Evolutionary conservation across 2,888 invertebrate species (phyloP).

Genomic region (Drosophila quinaria): DNA sequence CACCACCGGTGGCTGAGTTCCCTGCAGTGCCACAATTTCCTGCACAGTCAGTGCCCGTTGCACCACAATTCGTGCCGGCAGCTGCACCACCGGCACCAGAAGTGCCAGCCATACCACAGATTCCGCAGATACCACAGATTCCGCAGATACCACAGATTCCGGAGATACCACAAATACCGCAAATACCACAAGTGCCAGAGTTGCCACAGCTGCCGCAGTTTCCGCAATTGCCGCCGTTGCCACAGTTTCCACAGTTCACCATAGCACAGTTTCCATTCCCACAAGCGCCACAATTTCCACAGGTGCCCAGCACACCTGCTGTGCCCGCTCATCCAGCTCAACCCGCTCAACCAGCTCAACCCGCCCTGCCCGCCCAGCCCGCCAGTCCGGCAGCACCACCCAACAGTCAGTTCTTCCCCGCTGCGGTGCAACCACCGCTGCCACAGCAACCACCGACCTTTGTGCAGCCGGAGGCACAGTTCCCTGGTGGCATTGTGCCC

Average conservation of each 20-base stretch:
- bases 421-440: slow-evolving; percentile 76
- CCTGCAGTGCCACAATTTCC: slow-evolving; percentile 52
- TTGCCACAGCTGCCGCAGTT: slow-evolving; percentile 30
- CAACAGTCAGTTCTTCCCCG: slow-evolving; percentile 68
- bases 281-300: slow-evolving; percentile 40
- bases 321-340: slow-evolving; percentile 13
- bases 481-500: slow-evolving; percentile 74
- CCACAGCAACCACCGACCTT: slow-evolving; percentile 79
- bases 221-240: slow-evolving; percentile 39
- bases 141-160: slow-evolving; percentile 43
- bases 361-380: slow-evolving; percentile 31
- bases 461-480: slow-evolving; percentile 71
- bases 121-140: slow-evolving; percentile 34
- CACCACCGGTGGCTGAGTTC: slow-evolving; percentile 50
- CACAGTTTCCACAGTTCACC: slow-evolving; percentile 31
- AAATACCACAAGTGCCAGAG: slow-evolving; percentile 37
- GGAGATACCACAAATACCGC: slow-evolving; percentile 32
- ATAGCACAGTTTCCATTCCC: slow-evolving; percentile 43
- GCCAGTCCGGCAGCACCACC: slow-evolving; percentile 39
- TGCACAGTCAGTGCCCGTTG: slow-evolving; percentile 5
- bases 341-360: too few species aligned
- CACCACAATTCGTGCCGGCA: slow-evolving; percentile 43
- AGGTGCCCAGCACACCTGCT: slow-evolving; percentile 29
- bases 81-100: slow-evolving; percentile 49
- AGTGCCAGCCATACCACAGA: slow-evolving; percentile 40